Conservation (phyloP, 2,113 vertebrate species). For the Machaerirhynchus nigripectus region DNA sequence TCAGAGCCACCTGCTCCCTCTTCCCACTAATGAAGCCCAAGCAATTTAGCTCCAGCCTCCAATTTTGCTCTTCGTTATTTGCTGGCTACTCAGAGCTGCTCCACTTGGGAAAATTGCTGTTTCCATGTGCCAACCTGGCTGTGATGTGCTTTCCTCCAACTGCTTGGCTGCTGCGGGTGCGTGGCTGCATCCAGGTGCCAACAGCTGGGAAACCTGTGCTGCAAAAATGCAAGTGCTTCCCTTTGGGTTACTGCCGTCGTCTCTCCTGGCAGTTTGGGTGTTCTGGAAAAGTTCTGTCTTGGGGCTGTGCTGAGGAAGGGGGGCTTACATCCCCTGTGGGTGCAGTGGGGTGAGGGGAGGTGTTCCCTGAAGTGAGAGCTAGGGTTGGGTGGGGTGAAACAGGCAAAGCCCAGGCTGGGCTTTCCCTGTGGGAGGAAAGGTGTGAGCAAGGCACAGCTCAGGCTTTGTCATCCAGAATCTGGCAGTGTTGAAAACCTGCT, state of each 20-base stretch:
- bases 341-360: background rate
- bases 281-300: background rate
- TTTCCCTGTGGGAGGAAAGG: background rate
- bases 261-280: background rate
- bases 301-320: background rate
- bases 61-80: background rate
- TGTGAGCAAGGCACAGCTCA: background rate
- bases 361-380: background rate
- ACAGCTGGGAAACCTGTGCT: background rate
- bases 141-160: rapidly evolving
- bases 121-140: background rate
- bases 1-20: background rate
- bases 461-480: background rate
- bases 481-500: background rate
- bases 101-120: background rate
- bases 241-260: background rate
- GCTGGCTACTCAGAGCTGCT: background rate
- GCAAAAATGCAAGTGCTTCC: background rate
- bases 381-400: background rate
- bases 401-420: background rate
- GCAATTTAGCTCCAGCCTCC: background rate
- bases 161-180: background rate
- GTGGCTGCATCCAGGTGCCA: background rate
- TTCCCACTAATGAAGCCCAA: background rate
- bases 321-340: background rate